Conservation (phyloP, 2,113 vertebrate species). For the Pelecanus crispus region DNA sequence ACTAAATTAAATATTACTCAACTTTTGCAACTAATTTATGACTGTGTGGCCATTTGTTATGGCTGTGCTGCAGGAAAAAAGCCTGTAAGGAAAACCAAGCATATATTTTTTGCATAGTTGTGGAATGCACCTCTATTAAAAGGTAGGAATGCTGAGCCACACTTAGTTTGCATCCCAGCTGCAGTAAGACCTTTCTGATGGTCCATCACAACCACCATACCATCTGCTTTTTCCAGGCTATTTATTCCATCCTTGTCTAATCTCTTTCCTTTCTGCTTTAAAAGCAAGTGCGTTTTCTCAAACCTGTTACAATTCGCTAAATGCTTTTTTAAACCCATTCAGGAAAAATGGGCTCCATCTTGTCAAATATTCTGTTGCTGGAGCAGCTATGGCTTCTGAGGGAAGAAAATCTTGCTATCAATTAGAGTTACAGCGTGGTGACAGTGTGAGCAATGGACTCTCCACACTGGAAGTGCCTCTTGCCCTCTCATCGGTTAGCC, state of each 20-base stretch:
- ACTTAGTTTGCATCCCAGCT: background rate
- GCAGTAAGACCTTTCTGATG: constrained; percentile 28
- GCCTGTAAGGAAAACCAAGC: background rate
- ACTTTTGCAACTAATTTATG: background rate
- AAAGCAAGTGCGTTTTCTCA: background rate
- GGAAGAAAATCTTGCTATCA: background rate
- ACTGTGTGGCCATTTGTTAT: background rate
- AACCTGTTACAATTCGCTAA: background rate
- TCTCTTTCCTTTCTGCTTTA: background rate
- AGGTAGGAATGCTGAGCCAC: constrained; percentile 4
- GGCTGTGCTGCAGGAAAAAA: background rate
- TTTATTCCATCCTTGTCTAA: constrained; percentile 28
- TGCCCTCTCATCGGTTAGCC: background rate
- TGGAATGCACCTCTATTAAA: background rate
- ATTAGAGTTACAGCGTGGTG: background rate
- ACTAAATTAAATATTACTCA: background rate
- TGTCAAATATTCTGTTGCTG: background rate
- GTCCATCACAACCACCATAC: constrained; percentile 22
- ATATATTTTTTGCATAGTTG: background rate
- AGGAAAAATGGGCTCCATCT: background rate
- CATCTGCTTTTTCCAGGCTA: constrained; percentile 46
- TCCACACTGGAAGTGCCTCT: background rate
- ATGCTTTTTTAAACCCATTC: background rate
- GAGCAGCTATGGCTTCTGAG: background rate
- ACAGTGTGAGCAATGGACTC: background rate